Percentiles rank a stretch among this genome's conserved stretches.
phyloP scores from a whole-genome alignment of 2,888 invertebrate genomes.

The Acanthoscelides obtectus region DNA sequence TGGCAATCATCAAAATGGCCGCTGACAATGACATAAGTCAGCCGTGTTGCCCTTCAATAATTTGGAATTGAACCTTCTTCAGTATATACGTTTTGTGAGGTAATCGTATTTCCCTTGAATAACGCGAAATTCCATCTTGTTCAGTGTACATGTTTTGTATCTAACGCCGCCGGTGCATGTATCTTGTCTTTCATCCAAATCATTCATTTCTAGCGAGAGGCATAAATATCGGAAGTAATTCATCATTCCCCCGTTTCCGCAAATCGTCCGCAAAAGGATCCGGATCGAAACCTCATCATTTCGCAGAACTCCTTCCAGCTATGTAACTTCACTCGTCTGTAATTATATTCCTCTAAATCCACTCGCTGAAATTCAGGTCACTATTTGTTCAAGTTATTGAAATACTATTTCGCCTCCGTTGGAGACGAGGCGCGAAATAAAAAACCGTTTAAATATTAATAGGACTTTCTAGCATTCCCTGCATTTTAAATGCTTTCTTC shows the following conservation, averaged over 20 bases:
- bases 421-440: conserved; percentile 1
- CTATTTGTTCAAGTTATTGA: not conserved
- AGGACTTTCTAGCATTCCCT: conserved; percentile 18
- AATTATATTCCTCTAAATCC: not conserved
- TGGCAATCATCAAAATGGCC: too few relatives aligned
- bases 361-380: not conserved
- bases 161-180: too few relatives aligned
- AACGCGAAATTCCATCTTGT: too few relatives aligned
- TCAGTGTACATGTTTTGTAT: too few relatives aligned
- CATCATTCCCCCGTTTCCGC: not conserved
- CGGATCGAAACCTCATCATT: not conserved
- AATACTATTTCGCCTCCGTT: not conserved
- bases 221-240: not conserved
- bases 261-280: not conserved
- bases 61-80: too few relatives aligned
- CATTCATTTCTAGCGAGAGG: not conserved
- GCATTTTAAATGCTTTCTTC: conserved; percentile 14
- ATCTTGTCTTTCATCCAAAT: too few relatives aligned
- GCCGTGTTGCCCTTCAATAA: too few relatives aligned
- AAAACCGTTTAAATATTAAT: conserved; percentile 20
- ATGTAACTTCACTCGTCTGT: not conserved
- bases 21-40: too few relatives aligned
- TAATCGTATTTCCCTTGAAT: too few relatives aligned
- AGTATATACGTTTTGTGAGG: too few relatives aligned
- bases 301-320: not conserved